phyloP scores from a whole-genome alignment of 35 echinoderm and acorn worm species.

The Amphiura filiformis region DNA sequence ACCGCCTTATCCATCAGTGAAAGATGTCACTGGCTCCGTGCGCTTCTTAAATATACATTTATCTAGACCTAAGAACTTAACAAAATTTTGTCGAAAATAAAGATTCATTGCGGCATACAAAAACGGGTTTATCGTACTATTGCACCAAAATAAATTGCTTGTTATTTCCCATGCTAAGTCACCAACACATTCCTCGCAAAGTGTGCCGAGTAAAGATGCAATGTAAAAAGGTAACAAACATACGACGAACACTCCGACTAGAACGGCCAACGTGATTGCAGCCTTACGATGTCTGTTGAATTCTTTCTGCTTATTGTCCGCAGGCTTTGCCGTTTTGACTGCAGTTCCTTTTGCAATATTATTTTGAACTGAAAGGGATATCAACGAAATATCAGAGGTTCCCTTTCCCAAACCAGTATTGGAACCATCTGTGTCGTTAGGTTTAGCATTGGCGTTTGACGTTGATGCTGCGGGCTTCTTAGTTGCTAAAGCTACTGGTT shows the following conservation, averaged over 20 bases:
- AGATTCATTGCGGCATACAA: conserved; percentile 55
- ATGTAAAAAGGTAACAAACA: conserved; percentile 61
- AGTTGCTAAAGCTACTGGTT: not conserved
- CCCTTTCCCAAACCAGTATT: too few species aligned
- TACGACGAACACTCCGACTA: conserved; percentile 44
- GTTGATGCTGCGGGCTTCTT: too few species aligned
- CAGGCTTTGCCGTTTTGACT: too few species aligned
- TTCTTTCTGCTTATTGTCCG: not conserved
- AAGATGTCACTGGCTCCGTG: too few species aligned
- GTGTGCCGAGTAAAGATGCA: conserved; percentile 6
- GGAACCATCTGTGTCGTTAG: too few species aligned
- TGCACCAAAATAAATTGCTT: conserved; percentile 63
- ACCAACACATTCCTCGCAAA: conserved; percentile 37
- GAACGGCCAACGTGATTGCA: conserved; percentile 30
- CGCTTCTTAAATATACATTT: too few species aligned
- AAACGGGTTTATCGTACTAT: conserved; percentile 64
- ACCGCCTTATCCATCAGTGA: too few species aligned
- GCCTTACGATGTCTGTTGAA: conserved; percentile 47
- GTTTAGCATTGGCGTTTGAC: too few species aligned
- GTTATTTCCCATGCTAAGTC: conserved; percentile 47
- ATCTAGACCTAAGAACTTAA: conserved; percentile 11
- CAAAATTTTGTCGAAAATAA: conserved; percentile 43
- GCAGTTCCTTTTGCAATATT: not conserved
- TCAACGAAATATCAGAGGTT: not conserved
- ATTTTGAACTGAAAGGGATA: not conserved